Percentiles rank a stretch among this genome's conserved stretches.
Evolutionary conservation across 2,113 vertebrate genomes (phyloP).

Genomic region (Malaclemys terrapin): DNA sequence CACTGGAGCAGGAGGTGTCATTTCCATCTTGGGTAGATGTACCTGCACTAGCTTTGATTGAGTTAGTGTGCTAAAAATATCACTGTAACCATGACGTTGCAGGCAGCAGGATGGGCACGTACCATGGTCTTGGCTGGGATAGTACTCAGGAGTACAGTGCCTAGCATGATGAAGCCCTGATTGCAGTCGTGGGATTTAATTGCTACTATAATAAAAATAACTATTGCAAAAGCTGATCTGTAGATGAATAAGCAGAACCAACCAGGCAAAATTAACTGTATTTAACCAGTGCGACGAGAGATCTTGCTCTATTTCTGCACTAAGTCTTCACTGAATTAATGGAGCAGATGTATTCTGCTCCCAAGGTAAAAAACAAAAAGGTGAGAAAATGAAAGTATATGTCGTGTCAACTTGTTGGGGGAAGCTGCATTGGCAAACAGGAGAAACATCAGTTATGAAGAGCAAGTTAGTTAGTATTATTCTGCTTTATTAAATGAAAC

Average conservation of each 20-base stretch:
- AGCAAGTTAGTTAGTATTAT: constrained; percentile 22
- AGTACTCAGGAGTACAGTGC: not conserved
- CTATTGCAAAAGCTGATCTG: not conserved
- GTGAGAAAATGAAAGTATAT: constrained; percentile 24
- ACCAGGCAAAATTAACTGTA: not conserved
- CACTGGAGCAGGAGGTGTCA: not conserved
- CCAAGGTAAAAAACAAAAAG: constrained; percentile 9
- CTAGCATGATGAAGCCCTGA: not conserved
- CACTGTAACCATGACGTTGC: not conserved
- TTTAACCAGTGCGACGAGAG: not conserved
- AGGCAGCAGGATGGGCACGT: not conserved
- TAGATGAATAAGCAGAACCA: constrained; percentile 14
- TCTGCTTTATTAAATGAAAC: constrained; percentile 33
- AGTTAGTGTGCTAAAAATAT: not conserved
- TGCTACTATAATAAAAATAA: not conserved
- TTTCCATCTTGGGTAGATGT: not conserved
- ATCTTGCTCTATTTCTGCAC: not conserved
- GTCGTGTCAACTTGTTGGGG: constrained; percentile 18
- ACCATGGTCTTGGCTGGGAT: not conserved
- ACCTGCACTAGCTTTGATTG: not conserved
- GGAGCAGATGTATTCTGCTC: not conserved
- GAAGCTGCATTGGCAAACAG: constrained; percentile 13
- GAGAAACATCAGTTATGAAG: constrained; percentile 30
- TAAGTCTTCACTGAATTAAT: not conserved
- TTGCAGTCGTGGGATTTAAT: not conserved